phyloP scores from a whole-genome alignment of 2,888 invertebrate species.

The Tenodera sinensis region DNA sequence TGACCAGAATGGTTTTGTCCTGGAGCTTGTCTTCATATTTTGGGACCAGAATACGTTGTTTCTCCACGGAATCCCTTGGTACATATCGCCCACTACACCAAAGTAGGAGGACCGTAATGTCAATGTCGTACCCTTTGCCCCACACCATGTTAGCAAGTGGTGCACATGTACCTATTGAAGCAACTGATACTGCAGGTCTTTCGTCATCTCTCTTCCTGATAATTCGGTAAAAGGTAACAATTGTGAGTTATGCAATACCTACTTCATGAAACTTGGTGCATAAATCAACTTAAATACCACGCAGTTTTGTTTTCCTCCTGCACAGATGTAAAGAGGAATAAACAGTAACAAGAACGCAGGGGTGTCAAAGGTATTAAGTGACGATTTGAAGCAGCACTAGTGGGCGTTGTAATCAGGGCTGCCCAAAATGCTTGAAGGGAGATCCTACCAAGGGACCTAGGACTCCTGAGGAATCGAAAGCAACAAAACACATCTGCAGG shows the following conservation, averaged over 20 bases:
- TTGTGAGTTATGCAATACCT: background rate
- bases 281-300: too few species aligned
- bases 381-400: too few species aligned
- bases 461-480: too few species aligned
- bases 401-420: too few species aligned
- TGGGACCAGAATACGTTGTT: background rate
- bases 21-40: background rate
- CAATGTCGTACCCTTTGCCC: background rate
- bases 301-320: too few species aligned
- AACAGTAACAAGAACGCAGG: too few species aligned
- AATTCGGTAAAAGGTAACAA: background rate
- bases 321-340: too few species aligned
- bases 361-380: too few species aligned
- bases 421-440: too few species aligned
- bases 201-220: background rate
- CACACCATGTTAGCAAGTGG: background rate
- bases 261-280: background rate
- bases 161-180: background rate
- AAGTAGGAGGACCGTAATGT: background rate
- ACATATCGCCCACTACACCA: background rate
- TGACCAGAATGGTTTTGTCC: background rate
- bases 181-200: background rate
- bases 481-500: too few species aligned
- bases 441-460: too few species aligned
- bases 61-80: background rate